These are phyloP conservation scores for Sander vitreus DNA, from an alignment of 2,113 vertebrate species.

Conservation along the genomic window DNA sequence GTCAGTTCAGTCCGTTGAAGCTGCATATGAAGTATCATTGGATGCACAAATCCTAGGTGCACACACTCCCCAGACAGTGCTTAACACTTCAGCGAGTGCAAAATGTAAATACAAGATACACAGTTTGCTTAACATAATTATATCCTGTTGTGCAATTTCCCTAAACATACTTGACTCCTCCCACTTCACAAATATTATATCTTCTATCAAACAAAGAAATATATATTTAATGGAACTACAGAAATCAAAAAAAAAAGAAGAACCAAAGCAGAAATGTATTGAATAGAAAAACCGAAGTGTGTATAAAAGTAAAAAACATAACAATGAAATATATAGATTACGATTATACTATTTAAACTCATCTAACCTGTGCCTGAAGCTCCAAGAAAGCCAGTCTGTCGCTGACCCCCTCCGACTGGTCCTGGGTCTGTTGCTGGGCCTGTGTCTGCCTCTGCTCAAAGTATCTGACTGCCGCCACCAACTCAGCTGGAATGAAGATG, in stretches of 20 bases:
- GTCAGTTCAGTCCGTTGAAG: not conserved
- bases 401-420: conserved; percentile 66
- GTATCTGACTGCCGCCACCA: conserved; percentile 80
- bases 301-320: not conserved
- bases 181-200: not conserved
- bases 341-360: not conserved
- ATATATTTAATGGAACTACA: not conserved
- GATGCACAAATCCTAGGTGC: not conserved
- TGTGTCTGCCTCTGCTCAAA: conserved; percentile 78
- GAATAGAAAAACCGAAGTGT: not conserved
- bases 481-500: conserved; percentile 70
- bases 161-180: conserved; percentile 16
- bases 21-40: not conserved
- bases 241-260: not conserved
- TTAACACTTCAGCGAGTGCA: not conserved
- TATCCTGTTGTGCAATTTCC: conserved; percentile 35
- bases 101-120: conserved; percentile 21
- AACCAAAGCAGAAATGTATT: not conserved
- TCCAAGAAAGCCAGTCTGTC: conserved; percentile 82
- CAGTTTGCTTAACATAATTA: conserved; percentile 24
- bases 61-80: not conserved
- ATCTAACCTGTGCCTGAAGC: conserved; percentile 84
- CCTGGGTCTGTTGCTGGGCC: conserved; percentile 55
- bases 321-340: not conserved
- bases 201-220: not conserved